phyloP scores from a whole-genome alignment of 2,113 vertebrate genomes.

The Cacatua alba region DNA sequence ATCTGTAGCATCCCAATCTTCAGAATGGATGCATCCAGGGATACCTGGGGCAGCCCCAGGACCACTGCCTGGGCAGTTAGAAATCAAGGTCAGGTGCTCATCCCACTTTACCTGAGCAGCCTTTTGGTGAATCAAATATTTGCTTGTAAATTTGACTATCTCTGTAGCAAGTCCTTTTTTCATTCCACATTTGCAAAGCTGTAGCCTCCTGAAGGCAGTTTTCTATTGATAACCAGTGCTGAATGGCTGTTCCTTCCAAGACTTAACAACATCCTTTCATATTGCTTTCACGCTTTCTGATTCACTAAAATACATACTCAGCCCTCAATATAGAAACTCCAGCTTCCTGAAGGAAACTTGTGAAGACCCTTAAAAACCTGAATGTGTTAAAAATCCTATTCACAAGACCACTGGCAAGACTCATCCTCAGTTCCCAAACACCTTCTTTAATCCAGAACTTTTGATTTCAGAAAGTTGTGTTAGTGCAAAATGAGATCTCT shows the following conservation, averaged over 20 bases:
- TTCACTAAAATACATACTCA: conserved; percentile 26
- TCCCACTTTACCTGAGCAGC: not conserved
- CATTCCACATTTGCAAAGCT: not conserved
- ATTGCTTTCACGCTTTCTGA: not conserved
- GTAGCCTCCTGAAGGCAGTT: not conserved
- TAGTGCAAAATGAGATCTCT: not conserved
- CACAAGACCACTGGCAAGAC: not conserved
- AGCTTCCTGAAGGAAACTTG: not conserved
- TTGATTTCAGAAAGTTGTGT: not conserved
- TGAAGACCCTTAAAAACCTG: not conserved
- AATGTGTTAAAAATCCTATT: not conserved
- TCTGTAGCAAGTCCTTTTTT: not conserved
- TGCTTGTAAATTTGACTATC: not conserved
- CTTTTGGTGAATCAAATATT: not conserved
- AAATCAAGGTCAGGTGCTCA: not conserved
- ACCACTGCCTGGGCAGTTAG: not conserved
- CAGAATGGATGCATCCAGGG: not conserved
- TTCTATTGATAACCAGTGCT: not conserved
- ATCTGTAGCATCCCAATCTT: not conserved
- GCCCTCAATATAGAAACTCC: not conserved
- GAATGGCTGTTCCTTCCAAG: not conserved
- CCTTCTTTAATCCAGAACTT: not conserved
- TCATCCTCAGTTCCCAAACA: not conserved
- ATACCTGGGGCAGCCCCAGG: not conserved
- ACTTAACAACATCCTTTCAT: not conserved